Evolutionary conservation across 1,140 invertebrate species (phyloP), one percentile per base, ranked within the genome.

Genomic region (Anadara kagoshimensis): DNA sequence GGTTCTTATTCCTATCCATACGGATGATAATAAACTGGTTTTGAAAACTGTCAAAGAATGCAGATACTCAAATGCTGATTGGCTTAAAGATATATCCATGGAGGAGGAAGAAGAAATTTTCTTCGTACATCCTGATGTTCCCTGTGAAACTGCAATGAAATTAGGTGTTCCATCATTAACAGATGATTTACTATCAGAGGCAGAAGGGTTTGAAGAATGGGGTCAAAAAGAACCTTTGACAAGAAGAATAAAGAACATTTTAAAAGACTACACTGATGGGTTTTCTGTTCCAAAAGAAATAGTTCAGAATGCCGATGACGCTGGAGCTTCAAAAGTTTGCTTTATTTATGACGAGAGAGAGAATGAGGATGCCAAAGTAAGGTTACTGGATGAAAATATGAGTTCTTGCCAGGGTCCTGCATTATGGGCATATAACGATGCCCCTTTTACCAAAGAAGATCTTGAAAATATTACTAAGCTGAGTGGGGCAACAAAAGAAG

Each of bases 231-330:
- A 85, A 49, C 76, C 82, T 0, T 63, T 86, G 3, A 83, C 81
- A n/a, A 75, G 76, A 41, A 69, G 85, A 26, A 58, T 86, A 16
- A 67, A 71, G 53, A 69, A 79, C 26, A 49, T 86, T 5, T 16
- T 78, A 20, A 49, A 76, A n/a, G 78, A 78, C n/a, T 86, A 86
- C 66, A 81, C 78, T 5, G 82, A 79, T 69, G 85, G 83, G 18
- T 67, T 83, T n/a, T 78, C 82, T 44, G 79, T 86, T 49, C 75
- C 83, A 29, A 86, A 85, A 65, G 85, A 86, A 74, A 65, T 86
- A 16, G 69, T 86, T n/a, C 85, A 86, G 64, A 86, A 96, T 73
- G 85, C 86, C 36, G 86, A 88, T 70, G 86, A 88, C 78, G 85
- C 86, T 26, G 79, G 79, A 20, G 85, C 86, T 10, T 83, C 80